A percentile compares a stretch with the other conserved stretches of the same genome.
These are phyloP conservation scores for Thaumatotibia leucotreta DNA, from an alignment of 1,140 invertebrate genomes.

Conservation along the genomic window DNA sequence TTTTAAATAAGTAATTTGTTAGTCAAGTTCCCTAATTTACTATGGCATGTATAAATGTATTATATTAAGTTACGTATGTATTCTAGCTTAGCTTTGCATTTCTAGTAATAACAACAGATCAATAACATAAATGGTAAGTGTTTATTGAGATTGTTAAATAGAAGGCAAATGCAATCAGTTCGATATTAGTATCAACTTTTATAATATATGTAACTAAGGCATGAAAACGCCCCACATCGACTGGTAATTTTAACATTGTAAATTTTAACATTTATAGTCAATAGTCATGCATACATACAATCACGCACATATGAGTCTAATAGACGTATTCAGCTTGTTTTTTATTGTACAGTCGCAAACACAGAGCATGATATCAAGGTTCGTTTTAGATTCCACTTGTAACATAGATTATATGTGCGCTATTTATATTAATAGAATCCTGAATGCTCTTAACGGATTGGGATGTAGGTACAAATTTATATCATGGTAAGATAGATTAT, in stretches of 20 bases:
- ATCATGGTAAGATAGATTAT: too few species aligned
- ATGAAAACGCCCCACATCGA: slow-evolving; percentile 33
- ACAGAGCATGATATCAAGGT: background rate
- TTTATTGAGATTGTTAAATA: background rate
- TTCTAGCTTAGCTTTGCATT: slow-evolving; percentile 44
- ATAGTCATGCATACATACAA: too few species aligned
- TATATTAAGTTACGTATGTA: slow-evolving; percentile 17
- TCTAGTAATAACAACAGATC: slow-evolving; percentile 29
- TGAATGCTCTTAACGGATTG: background rate
- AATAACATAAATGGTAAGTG: slow-evolving; percentile 26
- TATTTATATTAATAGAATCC: background rate
- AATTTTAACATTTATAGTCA: background rate
- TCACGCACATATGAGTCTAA: background rate
- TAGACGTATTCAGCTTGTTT: background rate
- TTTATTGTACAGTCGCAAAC: background rate
- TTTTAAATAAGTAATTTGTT: background rate
- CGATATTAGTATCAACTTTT: background rate
- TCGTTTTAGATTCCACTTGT: background rate
- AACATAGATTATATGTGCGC: background rate
- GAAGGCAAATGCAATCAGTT: background rate
- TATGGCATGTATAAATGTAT: slow-evolving; percentile 38
- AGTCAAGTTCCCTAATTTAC: background rate
- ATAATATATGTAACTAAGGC: slow-evolving; percentile 52
- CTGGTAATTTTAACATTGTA: slow-evolving; percentile 16
- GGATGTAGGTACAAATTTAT: too few species aligned